Evolutionary conservation across 2,888 invertebrate species (phyloP).

Genomic region (Malachius bipustulatus): DNA sequence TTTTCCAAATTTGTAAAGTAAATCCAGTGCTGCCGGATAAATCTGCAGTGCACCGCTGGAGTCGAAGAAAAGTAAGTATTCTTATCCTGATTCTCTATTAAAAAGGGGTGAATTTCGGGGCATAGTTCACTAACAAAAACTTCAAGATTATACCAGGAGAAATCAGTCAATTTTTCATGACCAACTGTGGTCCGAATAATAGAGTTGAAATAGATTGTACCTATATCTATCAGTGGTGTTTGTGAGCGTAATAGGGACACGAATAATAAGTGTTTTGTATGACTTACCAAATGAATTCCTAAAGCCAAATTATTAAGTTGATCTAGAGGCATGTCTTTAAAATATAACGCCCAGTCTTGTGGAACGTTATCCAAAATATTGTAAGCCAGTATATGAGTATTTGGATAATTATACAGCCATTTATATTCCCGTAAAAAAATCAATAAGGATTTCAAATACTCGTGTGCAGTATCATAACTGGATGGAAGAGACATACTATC

Average conservation of each 20-base stretch:
- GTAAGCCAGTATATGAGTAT: conserved; percentile 50
- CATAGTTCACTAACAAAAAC: too few relatives aligned
- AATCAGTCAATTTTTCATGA: too few relatives aligned
- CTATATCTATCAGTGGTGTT: not conserved
- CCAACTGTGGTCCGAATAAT: too few relatives aligned
- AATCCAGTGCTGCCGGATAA: too few relatives aligned
- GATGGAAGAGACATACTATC: conserved; percentile 32
- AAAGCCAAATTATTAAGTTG: conserved; percentile 40
- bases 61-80: too few relatives aligned
- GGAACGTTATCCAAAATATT: conserved; percentile 45
- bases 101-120: too few relatives aligned
- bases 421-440: conserved; percentile 46
- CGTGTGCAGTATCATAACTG: conserved; percentile 19
- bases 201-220: not conserved
- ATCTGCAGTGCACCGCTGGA: too few relatives aligned
- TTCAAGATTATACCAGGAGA: too few relatives aligned
- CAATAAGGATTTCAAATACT: conserved; percentile 47
- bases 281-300: conserved; percentile 25
- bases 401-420: conserved; percentile 52
- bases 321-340: conserved; percentile 33
- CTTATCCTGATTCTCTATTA: too few relatives aligned
- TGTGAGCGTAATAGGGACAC: not conserved
- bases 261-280: not conserved
- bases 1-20: too few relatives aligned
- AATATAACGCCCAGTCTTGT: conserved; percentile 39